Conservation (phyloP, 2,113 vertebrate genomes). For the Misgurnus mizolepis region DNA sequence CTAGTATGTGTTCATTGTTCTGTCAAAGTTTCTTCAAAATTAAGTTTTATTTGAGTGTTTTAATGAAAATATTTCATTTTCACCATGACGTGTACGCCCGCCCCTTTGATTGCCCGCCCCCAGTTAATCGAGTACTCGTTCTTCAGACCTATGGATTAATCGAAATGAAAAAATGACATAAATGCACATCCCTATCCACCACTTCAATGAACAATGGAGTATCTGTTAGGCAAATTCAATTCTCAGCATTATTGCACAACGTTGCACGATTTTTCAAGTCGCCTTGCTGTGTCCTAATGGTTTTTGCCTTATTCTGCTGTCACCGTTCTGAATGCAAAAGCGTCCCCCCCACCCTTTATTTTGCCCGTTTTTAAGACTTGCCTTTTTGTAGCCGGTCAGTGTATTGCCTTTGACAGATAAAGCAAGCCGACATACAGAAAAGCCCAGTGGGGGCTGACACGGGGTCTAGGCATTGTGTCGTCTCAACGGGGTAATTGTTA, state of each 20-base stretch:
- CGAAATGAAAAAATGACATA: too few species aligned
- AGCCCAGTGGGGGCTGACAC: slow-evolving; percentile 65
- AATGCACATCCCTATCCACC: too few species aligned
- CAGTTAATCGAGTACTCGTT: too few species aligned
- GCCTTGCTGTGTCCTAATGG: neutral
- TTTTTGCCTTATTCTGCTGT: neutral
- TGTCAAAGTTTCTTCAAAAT: too few species aligned
- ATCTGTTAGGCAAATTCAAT: neutral
- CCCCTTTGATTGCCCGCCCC: too few species aligned
- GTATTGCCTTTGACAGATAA: slow-evolving; percentile 68
- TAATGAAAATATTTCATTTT: too few species aligned
- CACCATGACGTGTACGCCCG: too few species aligned
- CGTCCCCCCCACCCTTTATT: slow-evolving; percentile 55
- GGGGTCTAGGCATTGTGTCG: slow-evolving; percentile 66
- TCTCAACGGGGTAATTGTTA: slow-evolving; percentile 71
- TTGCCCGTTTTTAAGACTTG: slow-evolving; percentile 70
- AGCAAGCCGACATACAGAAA: slow-evolving; percentile 61
- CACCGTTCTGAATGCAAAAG: neutral
- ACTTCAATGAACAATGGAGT: neutral
- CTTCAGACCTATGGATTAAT: too few species aligned
- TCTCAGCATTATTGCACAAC: neutral
- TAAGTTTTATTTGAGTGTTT: too few species aligned
- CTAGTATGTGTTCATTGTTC: too few species aligned
- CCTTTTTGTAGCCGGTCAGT: slow-evolving; percentile 73
- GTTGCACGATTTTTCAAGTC: neutral